Base-by-base conservation (phyloP, 2,113 vertebrate species). In the Varanus komodoensis region DNA sequence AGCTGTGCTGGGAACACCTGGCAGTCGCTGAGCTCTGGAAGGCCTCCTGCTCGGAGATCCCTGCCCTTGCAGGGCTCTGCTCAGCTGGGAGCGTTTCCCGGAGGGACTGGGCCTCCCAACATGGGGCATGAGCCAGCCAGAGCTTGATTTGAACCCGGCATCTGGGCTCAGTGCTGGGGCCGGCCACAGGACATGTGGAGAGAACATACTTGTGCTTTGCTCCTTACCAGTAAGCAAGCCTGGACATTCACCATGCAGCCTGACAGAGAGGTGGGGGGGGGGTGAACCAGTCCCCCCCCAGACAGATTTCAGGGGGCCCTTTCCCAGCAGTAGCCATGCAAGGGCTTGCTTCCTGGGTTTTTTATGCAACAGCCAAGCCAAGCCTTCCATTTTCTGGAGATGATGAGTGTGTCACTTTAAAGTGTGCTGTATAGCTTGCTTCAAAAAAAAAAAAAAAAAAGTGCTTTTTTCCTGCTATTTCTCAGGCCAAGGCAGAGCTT, bases 21-120 rank as follows among this genome's bases (percentile, higher is more conserved):
- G 79, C 3, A 52, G 3, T 11, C 29, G 12, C 29, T 57, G 5
- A 1, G 27, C 23, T 8, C 52, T 29, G n/a, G n/a, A 78, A 44
- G 1, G 8, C 21, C 2, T 50, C 44, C 52, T 2, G 1, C 4
- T 34, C 5, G 9, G 21, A 52, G 21, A 44, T 14, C 11, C 0
- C 54, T 32, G 79, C 11, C 23, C 1, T 14, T 29, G 50, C n/a
- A 17, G 82, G 3, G 6, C 38, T 48, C 64, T 32, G 2, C 25
- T 9, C 8, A 61, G 17, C 38, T 29, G 25, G 12, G 12, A 7
- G 11, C 17, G 0, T 1, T 8, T 29, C 64, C 44, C 32, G 7
- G 27, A 29, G 17, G 15, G 17, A 0, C 3, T 14, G 15, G 17
- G 34, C 25, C 38, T 69, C 38, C 64, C 61, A 27, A 29, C 17